These are phyloP conservation scores for Cynopterus brachyotis DNA, from an alignment of 2,113 vertebrate species.

Conservation along the genomic window DNA sequence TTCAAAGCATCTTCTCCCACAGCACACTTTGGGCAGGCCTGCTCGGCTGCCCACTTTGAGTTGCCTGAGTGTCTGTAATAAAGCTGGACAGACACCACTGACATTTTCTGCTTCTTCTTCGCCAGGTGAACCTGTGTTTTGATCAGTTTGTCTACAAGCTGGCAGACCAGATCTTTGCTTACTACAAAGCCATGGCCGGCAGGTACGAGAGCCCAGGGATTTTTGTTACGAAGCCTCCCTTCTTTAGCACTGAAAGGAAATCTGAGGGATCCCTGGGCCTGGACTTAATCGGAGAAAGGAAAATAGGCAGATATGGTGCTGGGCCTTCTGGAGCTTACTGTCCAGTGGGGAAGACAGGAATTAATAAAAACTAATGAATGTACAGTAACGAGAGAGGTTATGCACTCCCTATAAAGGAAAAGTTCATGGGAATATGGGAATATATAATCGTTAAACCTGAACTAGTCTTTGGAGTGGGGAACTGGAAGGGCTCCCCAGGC, in stretches of 20 bases:
- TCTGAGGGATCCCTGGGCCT: accelerated
- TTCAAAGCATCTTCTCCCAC: background rate
- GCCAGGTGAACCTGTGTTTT: slow-evolving; percentile 98
- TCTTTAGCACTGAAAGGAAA: background rate
- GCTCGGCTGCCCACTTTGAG: background rate
- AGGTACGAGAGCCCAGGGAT: slow-evolving; percentile 85
- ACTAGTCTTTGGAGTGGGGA: background rate
- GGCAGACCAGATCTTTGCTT: slow-evolving; percentile 99
- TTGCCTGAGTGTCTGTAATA: background rate
- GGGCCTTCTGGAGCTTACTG: background rate
- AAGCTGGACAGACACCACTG: background rate
- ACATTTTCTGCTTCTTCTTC: slow-evolving; percentile 38
- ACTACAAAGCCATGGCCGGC: slow-evolving; percentile 99
- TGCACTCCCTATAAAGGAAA: background rate
- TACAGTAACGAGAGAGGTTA: background rate
- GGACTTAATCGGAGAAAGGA: background rate
- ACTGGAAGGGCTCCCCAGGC: background rate
- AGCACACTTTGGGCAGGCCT: background rate
- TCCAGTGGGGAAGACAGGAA: background rate
- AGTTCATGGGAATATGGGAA: background rate
- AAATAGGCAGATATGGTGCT: background rate
- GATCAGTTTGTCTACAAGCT: slow-evolving; percentile 99
- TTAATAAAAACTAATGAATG: background rate
- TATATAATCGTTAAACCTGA: background rate
- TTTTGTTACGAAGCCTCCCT: background rate